Evolutionary conservation across 1,140 invertebrate species (phyloP).

Genomic region (Drosophila auraria): DNA sequence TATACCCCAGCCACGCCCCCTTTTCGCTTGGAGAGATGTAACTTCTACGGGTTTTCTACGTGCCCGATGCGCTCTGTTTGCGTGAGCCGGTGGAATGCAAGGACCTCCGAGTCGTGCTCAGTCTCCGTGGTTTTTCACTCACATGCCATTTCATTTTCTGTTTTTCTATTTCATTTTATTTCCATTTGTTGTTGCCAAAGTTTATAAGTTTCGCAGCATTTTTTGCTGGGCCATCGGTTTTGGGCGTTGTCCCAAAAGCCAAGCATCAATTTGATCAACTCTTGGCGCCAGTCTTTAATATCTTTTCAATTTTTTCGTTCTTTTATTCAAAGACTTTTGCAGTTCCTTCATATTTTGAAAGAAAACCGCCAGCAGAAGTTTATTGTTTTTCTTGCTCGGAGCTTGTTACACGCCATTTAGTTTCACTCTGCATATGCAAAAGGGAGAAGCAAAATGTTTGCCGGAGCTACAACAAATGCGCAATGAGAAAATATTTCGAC

Average conservation of each 20-base stretch:
- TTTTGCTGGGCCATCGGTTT: slow-evolving; percentile 38
- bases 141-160: slow-evolving; percentile 47
- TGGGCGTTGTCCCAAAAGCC: slow-evolving; percentile 72
- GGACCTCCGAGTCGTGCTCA: slow-evolving; percentile 28
- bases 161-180: slow-evolving; percentile 46
- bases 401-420: slow-evolving; percentile 78
- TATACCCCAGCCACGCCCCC: slow-evolving; percentile 23
- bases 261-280: slow-evolving; percentile 80
- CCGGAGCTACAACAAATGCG: slow-evolving; percentile 29
- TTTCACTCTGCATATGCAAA: slow-evolving; percentile 67
- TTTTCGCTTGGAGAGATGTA: slow-evolving; percentile 31
- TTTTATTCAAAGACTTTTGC: slow-evolving; percentile 6
- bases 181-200: slow-evolving; percentile 47
- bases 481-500: slow-evolving; percentile 61
- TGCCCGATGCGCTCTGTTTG: slow-evolving; percentile 72
- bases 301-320: slow-evolving; percentile 55
- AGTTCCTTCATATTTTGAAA: slow-evolving; percentile 12
- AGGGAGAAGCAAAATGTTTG: slow-evolving; percentile 40
- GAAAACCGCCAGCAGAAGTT: slow-evolving; percentile 10
- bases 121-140: slow-evolving; percentile 25
- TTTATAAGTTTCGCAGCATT: slow-evolving; percentile 67
- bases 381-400: slow-evolving; percentile 32
- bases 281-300: slow-evolving; percentile 79
- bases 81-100: slow-evolving; percentile 43
- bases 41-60: slow-evolving; percentile 39